A percentile compares a stretch with the other conserved stretches of the same genome.
These are phyloP conservation scores for Cheiracanthium punctorium DNA, from an alignment of 2,888 invertebrate genomes.

Conservation along the genomic window DNA sequence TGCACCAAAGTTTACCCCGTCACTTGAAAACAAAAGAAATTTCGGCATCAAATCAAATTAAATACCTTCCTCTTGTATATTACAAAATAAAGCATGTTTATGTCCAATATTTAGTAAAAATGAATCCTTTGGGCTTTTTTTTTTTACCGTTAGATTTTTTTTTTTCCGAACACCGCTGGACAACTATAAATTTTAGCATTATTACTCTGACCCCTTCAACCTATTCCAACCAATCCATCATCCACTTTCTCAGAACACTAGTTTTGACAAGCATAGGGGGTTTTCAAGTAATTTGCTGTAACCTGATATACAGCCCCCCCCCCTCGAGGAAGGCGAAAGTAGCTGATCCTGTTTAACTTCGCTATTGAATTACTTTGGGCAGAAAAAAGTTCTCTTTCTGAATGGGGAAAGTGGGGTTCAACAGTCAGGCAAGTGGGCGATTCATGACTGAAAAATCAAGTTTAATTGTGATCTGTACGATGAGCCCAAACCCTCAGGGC, in stretches of 20 bases:
- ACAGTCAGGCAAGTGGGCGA: not conserved
- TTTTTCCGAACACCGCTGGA: no score
- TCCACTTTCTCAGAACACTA: not conserved
- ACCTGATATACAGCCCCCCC: not conserved
- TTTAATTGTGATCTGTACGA: not conserved
- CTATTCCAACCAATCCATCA: no score
- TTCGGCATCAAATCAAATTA: no score
- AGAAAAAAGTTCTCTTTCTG: not conserved
- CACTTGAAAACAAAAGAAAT: no score
- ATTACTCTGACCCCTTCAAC: no score
- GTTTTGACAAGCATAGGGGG: not conserved
- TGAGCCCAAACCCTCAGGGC: not conserved
- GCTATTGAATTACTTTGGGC: conserved; percentile 7
- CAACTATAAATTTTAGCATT: no score
- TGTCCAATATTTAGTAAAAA: no score
- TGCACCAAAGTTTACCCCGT: no score
- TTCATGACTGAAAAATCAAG: conserved; percentile 13
- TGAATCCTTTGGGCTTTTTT: no score
- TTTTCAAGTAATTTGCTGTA: not conserved
- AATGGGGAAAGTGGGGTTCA: not conserved
- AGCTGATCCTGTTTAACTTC: not conserved
- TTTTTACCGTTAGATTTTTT: no score
- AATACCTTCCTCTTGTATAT: no score
- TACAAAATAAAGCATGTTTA: no score
- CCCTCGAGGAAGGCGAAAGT: not conserved